phyloP scores from a whole-genome alignment of 2,888 invertebrate species.

The Melolontha melolontha region DNA sequence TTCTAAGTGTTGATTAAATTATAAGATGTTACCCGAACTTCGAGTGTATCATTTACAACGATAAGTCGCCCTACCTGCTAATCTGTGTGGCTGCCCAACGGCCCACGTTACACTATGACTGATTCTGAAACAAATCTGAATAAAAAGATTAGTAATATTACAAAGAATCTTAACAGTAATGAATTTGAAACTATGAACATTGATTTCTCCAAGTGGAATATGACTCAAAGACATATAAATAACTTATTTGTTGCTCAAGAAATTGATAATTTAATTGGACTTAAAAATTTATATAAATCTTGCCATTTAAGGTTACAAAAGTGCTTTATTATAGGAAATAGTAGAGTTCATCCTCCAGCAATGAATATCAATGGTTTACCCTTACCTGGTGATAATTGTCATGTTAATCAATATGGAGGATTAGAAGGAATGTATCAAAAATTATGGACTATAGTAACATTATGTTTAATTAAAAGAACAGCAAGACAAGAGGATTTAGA shows the following conservation, averaged over 20 bases:
- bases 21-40: too few relatives aligned
- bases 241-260: background rate
- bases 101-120: too few relatives aligned
- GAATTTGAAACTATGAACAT: conserved; percentile 1
- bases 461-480: background rate
- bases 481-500: background rate
- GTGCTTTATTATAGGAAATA: conserved; percentile 11
- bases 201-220: conserved; percentile 5
- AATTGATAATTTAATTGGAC: conserved; percentile 9
- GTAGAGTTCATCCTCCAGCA: conserved; percentile 1
- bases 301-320: background rate
- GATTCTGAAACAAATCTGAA: background rate
- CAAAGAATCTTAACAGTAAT: background rate
- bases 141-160: conserved; percentile 3
- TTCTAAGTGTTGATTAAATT: too few relatives aligned
- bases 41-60: too few relatives aligned
- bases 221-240: conserved; percentile 2
- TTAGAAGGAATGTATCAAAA: conserved; percentile 14
- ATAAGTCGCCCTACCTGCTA: too few relatives aligned
- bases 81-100: too few relatives aligned
- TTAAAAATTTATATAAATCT: conserved; percentile 7
- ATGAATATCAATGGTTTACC: conserved; percentile 3
- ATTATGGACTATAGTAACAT: background rate
- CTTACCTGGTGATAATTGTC: conserved; percentile 7
- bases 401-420: conserved; percentile 6